Conservation (phyloP, 64 coral and sea anemone genomes). For the Montipora capricornis region DNA sequence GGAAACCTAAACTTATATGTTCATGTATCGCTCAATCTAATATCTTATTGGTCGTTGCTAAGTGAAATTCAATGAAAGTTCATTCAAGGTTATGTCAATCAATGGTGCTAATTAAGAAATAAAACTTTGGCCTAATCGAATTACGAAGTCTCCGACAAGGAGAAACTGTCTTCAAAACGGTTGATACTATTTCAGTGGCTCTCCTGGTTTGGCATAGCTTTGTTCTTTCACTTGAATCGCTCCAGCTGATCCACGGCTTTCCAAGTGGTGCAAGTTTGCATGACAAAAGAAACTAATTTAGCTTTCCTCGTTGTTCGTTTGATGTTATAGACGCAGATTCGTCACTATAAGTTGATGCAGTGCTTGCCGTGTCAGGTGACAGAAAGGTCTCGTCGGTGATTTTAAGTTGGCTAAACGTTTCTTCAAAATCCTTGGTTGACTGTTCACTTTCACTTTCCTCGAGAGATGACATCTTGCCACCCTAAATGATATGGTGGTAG, state of each 20-base stretch:
- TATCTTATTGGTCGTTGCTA: too few species aligned
- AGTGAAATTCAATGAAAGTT: too few species aligned
- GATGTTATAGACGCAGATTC: not conserved
- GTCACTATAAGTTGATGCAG: constrained; percentile 5
- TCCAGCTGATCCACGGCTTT: not conserved
- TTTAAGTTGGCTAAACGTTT: not conserved
- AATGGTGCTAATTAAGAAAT: too few species aligned
- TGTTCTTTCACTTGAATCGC: not conserved
- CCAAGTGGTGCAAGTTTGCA: constrained; percentile 13
- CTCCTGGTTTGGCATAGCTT: not conserved
- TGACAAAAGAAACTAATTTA: not conserved
- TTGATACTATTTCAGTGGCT: not conserved
- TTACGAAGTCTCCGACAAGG: not conserved
- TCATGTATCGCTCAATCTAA: too few species aligned
- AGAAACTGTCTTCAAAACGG: not conserved
- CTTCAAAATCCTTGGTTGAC: not conserved
- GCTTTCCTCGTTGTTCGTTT: not conserved
- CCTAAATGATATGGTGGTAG: not conserved
- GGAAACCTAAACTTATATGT: too few species aligned
- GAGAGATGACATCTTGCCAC: not conserved
- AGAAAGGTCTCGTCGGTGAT: not conserved
- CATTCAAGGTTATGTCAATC: too few species aligned
- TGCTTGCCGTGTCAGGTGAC: not conserved
- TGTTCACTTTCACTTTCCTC: not conserved
- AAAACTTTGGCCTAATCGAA: too few species aligned